Evolutionary conservation across 92 coral and sea anemone species (phyloP).

Genomic region (Porites evermanni): DNA sequence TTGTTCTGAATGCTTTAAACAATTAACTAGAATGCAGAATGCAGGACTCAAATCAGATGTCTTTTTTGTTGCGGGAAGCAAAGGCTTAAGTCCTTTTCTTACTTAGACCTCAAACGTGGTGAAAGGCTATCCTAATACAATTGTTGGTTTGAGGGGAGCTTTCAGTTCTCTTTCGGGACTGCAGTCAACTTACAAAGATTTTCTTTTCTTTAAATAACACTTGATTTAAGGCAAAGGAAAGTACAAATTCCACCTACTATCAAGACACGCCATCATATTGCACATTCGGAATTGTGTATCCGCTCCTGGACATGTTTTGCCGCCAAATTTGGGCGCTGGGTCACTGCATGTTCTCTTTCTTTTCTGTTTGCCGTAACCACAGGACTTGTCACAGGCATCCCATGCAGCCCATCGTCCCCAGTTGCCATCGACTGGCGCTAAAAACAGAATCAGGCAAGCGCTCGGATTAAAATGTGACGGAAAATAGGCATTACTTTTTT

Average conservation of each 20-base stretch:
- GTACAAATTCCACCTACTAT: conserved; percentile 48
- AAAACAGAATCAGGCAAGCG: background rate
- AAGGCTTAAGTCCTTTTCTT: no score
- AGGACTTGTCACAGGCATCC: conserved; percentile 76
- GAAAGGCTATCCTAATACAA: no score
- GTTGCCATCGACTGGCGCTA: conserved; percentile 90
- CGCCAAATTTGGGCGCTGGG: conserved; percentile 85
- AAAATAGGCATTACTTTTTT: background rate
- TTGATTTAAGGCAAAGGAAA: background rate
- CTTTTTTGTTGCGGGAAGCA: no score
- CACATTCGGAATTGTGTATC: conserved; percentile 73
- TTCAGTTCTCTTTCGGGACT: no score
- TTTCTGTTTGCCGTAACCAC: conserved; percentile 80
- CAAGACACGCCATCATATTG: conserved; percentile 72
- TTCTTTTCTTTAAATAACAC: no score
- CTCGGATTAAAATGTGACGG: background rate
- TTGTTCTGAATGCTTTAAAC: no score
- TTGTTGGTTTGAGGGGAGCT: no score
- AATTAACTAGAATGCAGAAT: no score
- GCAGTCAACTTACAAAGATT: no score
- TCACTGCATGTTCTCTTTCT: conserved; percentile 82
- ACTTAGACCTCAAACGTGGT: no score
- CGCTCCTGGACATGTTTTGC: conserved; percentile 70
- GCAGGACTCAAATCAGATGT: no score
- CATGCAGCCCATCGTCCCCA: conserved; percentile 94